Base-by-base conservation (phyloP, 2,113 vertebrate species). In the Tupaia chinensis region DNA sequence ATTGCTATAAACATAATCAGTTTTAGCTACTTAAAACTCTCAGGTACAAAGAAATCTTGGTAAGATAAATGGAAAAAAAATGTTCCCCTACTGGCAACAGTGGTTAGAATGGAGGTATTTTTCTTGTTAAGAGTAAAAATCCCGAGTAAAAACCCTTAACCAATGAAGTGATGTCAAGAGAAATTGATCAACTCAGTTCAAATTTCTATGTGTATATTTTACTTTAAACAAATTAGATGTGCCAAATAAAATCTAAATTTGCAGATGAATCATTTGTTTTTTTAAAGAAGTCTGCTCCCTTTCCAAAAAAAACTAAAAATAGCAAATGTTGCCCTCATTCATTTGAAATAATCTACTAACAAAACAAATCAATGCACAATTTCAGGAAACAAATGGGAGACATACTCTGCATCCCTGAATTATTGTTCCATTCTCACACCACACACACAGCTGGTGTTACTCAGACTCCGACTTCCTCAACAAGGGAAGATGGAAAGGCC, bases 321-420 rank as follows among this genome's bases (percentile, higher is more conserved):
- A 97, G 96, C 95, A 93, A 93, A 95, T 6, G 13, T 69, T 97
- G 85, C 88, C 95, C 95, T 80, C 93, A 95, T 95, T 96, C 95
- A 95, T 93, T 87, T 95, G 84, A 92, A 95, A 90, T 79, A 70
- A 9, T 87, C 69, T 92, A 93, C 61, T 94, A 53, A 73, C 91
- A 87, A 95, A 95, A 97, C 87, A 95, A 97, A 95, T 97, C 95
- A 97, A 97, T 95, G 92, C 85, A 97, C 96, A 98, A 96, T 97
- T 97, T 97, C 95, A 97, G 97, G 97, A 97, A 97, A 95, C 94
- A 87, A 86, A 96, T 77, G 84, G 68, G 2, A 96, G 81, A 69
- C 77, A n/a, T 56, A 89, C 68, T 74, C 69, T 60, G 58, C 78
- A 87, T 86, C 96, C 94, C 92, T 74, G 77, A 84, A 76, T 97